These are phyloP conservation scores for Baccha elongata DNA, from an alignment of 2,888 invertebrate species.

Conservation along the genomic window DNA sequence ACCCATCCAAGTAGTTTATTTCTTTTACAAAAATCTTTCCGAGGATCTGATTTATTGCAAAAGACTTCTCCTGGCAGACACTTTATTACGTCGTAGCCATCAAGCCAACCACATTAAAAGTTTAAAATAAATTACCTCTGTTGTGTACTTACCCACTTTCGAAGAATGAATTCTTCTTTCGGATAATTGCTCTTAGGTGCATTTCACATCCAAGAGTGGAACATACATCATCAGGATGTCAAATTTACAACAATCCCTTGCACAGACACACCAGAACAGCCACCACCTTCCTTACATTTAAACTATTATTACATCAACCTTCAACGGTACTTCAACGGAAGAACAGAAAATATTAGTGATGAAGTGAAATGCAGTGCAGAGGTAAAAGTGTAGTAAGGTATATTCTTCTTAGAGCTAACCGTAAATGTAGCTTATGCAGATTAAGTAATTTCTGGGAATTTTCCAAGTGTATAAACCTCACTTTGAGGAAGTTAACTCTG, in stretches of 20 bases:
- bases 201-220: constrained; percentile 8
- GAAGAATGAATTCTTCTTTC: constrained; percentile 18
- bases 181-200: constrained; percentile 51
- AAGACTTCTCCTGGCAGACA: constrained; percentile 36
- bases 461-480: constrained; percentile 1
- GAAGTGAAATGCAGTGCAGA: constrained; percentile 5
- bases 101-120: constrained; percentile 51
- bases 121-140: constrained; percentile 62
- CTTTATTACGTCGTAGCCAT: constrained; percentile 63
- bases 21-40: background rate
- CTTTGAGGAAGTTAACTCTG: background rate
- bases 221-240: constrained; percentile 59
- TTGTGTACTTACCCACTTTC: constrained; percentile 11
- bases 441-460: constrained; percentile 42
- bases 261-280: background rate
- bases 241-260: constrained; percentile 45
- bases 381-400: background rate
- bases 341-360: constrained; percentile 22
- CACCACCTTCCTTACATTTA: background rate
- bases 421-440: constrained; percentile 59
- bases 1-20: background rate
- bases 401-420: constrained; percentile 32
- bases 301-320: constrained; percentile 23
- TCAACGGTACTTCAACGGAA: too few species aligned
- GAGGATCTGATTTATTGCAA: background rate